Conservation (phyloP, 1,140 invertebrate genomes). For the Lordiphosa collinella region DNA sequence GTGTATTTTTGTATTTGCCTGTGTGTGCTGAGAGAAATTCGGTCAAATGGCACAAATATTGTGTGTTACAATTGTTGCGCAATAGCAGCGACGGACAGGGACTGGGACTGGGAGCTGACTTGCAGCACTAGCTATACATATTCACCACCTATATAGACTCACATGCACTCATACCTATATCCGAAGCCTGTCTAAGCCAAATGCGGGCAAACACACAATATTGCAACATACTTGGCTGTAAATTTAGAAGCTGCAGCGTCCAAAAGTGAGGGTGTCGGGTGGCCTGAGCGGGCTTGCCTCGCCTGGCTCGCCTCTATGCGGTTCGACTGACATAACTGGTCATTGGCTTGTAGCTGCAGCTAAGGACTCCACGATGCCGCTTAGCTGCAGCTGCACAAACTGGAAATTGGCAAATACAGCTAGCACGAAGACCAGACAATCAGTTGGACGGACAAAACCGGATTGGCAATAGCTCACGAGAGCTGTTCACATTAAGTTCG, state of each 20-base stretch:
- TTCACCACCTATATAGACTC: conserved; percentile 25
- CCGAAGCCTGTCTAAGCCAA: conserved; percentile 67
- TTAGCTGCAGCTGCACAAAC: conserved; percentile 69
- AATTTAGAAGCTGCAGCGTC: conserved; percentile 45
- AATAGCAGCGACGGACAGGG: conserved; percentile 33
- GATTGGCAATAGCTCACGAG: conserved; percentile 61
- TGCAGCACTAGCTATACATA: conserved; percentile 31
- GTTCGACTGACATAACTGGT: conserved; percentile 71
- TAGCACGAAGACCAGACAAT: conserved; percentile 50
- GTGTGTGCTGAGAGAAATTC: conserved; percentile 66
- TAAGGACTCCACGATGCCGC: conserved; percentile 64
- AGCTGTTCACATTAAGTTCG: conserved; percentile 52
- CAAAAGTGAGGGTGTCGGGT: conserved; percentile 69
- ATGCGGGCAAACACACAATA: conserved; percentile 72
- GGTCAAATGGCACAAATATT: conserved; percentile 74
- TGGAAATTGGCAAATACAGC: conserved; percentile 72
- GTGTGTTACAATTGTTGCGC: conserved; percentile 70
- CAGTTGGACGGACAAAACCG: conserved; percentile 47
- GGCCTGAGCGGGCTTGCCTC: conserved; percentile 43
- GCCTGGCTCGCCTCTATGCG: conserved; percentile 45
- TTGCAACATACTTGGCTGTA: conserved; percentile 67
- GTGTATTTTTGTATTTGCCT: conserved; percentile 4
- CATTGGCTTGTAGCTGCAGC: conserved; percentile 62
- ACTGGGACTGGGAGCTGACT: not conserved
- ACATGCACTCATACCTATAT: conserved; percentile 1